Base-by-base conservation (phyloP, 2,113 vertebrate genomes). In the Ancistrus triradiatus region DNA sequence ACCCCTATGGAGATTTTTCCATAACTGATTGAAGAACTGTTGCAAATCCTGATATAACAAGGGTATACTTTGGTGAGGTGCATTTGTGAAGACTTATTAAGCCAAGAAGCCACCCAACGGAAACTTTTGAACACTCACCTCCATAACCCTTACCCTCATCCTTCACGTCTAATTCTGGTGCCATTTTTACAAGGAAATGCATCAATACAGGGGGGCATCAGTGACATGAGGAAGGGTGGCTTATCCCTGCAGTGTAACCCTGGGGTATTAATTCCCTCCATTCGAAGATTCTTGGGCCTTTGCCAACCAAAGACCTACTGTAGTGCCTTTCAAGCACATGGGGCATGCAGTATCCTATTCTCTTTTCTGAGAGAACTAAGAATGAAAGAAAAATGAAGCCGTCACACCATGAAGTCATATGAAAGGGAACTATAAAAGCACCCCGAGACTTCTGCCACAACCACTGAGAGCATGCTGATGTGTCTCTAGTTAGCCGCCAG, bases 211-310 rank as follows among this genome's bases (percentile, higher is more conserved):
- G 66, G 69, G 66, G 72, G 64, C 67, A 40, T 73, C 74, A 78
- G 70, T 78, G 76, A 78, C 76, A 74, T 70, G 55, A 47, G 64
- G 74, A 75, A 66, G 77, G 73, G 73, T 67, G 72, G 73, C 64
- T 81, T 74, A 77, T 81, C 79, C 79, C 63, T 71, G 76, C 79
- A 81, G 76, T 81, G 79, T 77, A 70, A 74, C 60, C 63, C 63
- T 44, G 27, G 69, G 77, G 73, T 66, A 76, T 78, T 77, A 77
- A 81, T 59, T n/a, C n/a, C 73, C 73, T 72, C 66, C 76, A 78
- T 78, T 77, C 74, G 73, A 50, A 66, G 56, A 77, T 78, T 81
- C 68, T 50, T 81, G 79, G 75, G 60, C 31, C 59, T 33, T 19
- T 35, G 77, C 77, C 79, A 78, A 68, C 48, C 65, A 63, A 68